These are phyloP conservation scores for Halcyon smyrnensis DNA, from an alignment of 2,797 vertebrate species.

Conservation along the genomic window DNA sequence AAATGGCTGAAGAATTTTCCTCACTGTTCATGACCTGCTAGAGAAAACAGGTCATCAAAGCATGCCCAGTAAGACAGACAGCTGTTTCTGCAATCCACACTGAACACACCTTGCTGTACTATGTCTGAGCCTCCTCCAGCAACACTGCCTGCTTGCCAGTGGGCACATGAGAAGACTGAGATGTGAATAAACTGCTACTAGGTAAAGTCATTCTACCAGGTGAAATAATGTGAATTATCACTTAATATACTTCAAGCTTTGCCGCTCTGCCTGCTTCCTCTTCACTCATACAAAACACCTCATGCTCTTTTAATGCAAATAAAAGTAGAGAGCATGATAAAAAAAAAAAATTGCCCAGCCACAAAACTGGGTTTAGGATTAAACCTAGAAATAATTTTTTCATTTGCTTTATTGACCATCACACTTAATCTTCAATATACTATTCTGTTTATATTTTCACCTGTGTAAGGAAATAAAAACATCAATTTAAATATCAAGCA, in stretches of 20 bases:
- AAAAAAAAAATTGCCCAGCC: not conserved
- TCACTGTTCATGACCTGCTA: not conserved
- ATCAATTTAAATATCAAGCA: not conserved
- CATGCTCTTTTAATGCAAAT: not conserved
- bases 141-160: not conserved
- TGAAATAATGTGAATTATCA: not conserved
- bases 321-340: not conserved
- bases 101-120: rapidly evolving
- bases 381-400: not conserved
- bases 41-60: not conserved
- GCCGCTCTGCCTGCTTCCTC: not conserved
- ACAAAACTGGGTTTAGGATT: not conserved
- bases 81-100: not conserved
- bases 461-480: not conserved
- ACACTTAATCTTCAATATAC: not conserved
- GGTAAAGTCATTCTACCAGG: not conserved
- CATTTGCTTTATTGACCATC: not conserved
- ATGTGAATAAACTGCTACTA: not conserved
- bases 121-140: not conserved
- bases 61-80: not conserved
- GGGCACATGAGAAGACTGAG: rapidly evolving
- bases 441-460: not conserved
- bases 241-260: not conserved
- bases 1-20: not conserved
- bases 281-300: not conserved